Conservation (phyloP, 2,113 vertebrate genomes). For the Odontophorus gujanensis region DNA sequence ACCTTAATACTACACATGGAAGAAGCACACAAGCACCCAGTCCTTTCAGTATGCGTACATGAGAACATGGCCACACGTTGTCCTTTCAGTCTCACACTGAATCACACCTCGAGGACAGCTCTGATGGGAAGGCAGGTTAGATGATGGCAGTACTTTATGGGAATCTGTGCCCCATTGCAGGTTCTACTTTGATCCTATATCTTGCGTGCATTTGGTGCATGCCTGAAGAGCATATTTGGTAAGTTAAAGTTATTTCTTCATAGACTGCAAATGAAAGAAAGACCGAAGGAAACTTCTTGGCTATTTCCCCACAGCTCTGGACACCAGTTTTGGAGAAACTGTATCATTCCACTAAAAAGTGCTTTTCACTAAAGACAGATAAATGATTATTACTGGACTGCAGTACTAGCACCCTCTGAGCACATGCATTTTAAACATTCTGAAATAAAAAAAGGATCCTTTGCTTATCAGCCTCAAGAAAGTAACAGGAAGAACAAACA, state of each 20-base stretch:
- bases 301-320: neutral
- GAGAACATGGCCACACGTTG: neutral
- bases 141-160: neutral
- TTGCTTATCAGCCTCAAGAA: neutral
- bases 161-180: neutral
- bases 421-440: neutral
- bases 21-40: neutral
- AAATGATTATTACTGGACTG: neutral
- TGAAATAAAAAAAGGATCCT: neutral
- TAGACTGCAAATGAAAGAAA: neutral
- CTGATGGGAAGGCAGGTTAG: slow-evolving; percentile 29
- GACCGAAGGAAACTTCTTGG: neutral
- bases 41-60: neutral
- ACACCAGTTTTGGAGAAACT: neutral
- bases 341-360: neutral
- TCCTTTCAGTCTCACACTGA: neutral
- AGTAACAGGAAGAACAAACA: neutral
- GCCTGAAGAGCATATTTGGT: neutral
- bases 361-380: neutral
- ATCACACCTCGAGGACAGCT: neutral
- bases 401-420: neutral
- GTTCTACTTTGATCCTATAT: neutral
- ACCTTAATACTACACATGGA: neutral
- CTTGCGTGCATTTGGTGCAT: neutral
- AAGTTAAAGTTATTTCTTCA: neutral